These are phyloP conservation scores for Caretta caretta DNA, from an alignment of 2,113 vertebrate species.

Conservation along the genomic window DNA sequence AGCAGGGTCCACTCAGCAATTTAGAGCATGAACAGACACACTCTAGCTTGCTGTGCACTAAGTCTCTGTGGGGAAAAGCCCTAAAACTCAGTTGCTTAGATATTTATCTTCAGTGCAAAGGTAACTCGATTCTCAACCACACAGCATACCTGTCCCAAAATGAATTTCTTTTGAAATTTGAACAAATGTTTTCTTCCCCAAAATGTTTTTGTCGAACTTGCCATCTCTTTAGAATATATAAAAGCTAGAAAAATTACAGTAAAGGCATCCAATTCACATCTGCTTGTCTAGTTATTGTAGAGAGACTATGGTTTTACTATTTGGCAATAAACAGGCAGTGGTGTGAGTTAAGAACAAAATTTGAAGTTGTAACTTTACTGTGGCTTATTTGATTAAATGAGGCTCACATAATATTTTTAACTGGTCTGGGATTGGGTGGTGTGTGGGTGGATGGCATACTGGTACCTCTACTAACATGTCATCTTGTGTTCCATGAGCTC, in stretches of 20 bases:
- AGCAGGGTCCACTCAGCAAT: not conserved
- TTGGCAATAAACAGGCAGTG: not conserved
- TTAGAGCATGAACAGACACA: not conserved
- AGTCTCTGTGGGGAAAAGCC: not conserved
- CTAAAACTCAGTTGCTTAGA: not conserved
- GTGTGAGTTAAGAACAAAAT: not conserved
- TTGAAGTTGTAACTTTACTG: not conserved
- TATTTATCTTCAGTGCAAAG: not conserved
- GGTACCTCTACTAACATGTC: not conserved
- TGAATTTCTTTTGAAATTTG: not conserved
- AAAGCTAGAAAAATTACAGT: not conserved
- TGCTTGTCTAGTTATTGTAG: not conserved
- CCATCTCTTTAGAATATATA: not conserved
- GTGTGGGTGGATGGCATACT: not conserved
- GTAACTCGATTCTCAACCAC: not conserved
- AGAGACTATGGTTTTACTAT: not conserved
- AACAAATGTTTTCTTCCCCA: not conserved
- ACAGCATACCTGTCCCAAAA: accelerated
- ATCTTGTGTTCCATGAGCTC: not conserved
- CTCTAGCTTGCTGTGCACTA: not conserved
- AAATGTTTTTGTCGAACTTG: not conserved
- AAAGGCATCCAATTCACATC: not conserved
- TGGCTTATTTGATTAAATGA: not conserved
- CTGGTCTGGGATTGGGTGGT: not conserved
- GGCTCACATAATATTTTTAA: not conserved